Conservation (phyloP, 2,888 invertebrate species). For the Drosophila melanosoma region DNA sequence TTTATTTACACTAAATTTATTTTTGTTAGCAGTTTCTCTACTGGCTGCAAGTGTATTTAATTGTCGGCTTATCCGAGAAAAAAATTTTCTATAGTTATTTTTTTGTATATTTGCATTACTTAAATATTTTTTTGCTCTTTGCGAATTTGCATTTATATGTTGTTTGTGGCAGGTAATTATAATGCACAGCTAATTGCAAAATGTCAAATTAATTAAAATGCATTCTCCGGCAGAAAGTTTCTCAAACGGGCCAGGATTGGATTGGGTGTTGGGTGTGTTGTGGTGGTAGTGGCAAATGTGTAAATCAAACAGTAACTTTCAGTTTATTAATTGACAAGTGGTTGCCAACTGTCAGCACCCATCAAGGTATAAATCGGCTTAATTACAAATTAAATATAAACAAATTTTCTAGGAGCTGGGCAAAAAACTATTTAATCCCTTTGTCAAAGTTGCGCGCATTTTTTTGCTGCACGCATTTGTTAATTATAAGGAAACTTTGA, state of each 20-base stretch:
- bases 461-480: not conserved
- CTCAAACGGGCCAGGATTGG: not conserved
- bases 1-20: not conserved
- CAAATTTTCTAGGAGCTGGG: constrained; percentile 4
- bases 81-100: not conserved
- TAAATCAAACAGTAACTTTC: constrained; percentile 29
- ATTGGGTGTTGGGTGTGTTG: not conserved
- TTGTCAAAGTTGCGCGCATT: not conserved
- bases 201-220: constrained; percentile 80
- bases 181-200: constrained; percentile 76
- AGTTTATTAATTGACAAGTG: constrained; percentile 63
- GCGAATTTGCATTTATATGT: constrained; percentile 70
- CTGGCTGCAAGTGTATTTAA: not conserved
- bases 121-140: constrained; percentile 37
- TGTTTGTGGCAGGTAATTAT: constrained; percentile 77
- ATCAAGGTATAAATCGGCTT: constrained; percentile 69
- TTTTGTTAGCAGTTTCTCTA: not conserved
- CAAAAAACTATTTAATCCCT: not conserved
- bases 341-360: constrained; percentile 72
- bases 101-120: constrained; percentile 9
- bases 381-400: constrained; percentile 64
- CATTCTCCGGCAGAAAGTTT: constrained; percentile 34
- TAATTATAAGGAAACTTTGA: not conserved
- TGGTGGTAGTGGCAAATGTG: not conserved
- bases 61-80: not conserved